phyloP scores from a whole-genome alignment of 2,113 vertebrate species.

The Stigmatopora argus region DNA sequence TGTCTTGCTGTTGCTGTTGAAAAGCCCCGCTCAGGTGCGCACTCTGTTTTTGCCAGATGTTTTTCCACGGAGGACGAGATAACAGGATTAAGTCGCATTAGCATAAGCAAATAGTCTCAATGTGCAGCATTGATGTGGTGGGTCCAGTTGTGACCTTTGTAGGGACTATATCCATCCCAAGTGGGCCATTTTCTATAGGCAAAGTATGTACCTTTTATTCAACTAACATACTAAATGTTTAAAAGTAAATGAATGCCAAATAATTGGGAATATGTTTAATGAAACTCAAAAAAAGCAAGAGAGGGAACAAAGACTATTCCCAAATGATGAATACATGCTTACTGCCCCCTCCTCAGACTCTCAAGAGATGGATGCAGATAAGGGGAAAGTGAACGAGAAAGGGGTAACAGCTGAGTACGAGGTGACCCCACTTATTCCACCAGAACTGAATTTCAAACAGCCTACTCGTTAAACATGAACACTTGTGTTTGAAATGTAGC shows the following conservation, averaged over 20 bases:
- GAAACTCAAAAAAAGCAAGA: not conserved
- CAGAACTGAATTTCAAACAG: conserved; percentile 21
- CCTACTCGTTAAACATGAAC: conserved; percentile 51
- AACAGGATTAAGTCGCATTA: conserved; percentile 58
- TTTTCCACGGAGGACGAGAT: conserved; percentile 43
- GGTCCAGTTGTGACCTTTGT: not conserved
- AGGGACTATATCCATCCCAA: not conserved
- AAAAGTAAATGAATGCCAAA: not conserved
- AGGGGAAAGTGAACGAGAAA: conserved; percentile 1
- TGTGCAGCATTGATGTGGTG: not conserved
- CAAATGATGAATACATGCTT: not conserved
- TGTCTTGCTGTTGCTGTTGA: conserved; percentile 36
- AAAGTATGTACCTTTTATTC: not conserved
- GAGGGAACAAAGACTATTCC: not conserved
- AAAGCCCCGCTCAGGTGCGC: conserved; percentile 28
- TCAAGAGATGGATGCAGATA: conserved; percentile 33
- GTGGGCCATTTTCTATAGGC: not conserved
- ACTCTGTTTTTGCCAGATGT: conserved; percentile 51
- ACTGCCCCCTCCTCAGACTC: conserved; percentile 14
- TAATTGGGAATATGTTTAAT: not conserved
- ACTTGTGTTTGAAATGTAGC: conserved; percentile 38
- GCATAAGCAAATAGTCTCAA: conserved; percentile 45
- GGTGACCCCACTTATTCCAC: conserved; percentile 22
- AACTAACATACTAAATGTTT: not conserved
- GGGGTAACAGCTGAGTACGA: conserved; percentile 23